Conservation (phyloP, 2,797 vertebrate genomes). For the Ceryle rudis region DNA sequence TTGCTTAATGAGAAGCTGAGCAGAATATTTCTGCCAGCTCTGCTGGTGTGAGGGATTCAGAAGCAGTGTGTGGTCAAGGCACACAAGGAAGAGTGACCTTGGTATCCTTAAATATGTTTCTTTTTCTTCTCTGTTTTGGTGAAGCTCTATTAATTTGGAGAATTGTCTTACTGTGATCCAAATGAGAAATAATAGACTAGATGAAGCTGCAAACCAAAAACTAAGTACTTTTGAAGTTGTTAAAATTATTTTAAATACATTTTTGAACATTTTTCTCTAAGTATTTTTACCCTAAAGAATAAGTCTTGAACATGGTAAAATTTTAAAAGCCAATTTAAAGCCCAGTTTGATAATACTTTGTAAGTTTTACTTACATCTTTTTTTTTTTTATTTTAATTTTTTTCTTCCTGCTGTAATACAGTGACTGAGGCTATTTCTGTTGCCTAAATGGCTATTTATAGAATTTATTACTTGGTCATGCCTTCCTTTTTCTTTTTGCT, state of each 20-base stretch:
- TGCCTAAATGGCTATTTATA: neutral
- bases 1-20: constrained; percentile 14
- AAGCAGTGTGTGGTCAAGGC: neutral
- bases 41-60: constrained; percentile 14
- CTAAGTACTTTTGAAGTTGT: neutral
- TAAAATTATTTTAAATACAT: neutral
- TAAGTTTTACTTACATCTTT: neutral
- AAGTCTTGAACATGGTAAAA: neutral
- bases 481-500: neutral
- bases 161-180: neutral
- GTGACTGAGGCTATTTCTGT: neutral
- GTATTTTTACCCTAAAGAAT: neutral
- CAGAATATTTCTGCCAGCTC: neutral
- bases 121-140: neutral
- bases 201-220: neutral
- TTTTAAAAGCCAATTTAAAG: neutral
- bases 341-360: neutral
- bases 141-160: neutral
- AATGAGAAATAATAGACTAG: neutral
- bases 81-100: constrained; percentile 29
- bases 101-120: neutral
- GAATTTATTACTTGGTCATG: neutral
- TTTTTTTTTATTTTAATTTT: neutral
- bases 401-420: neutral
- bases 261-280: neutral